Evolutionary conservation across 2,113 vertebrate species (phyloP).

Genomic region (Poicephalus meyeri): DNA sequence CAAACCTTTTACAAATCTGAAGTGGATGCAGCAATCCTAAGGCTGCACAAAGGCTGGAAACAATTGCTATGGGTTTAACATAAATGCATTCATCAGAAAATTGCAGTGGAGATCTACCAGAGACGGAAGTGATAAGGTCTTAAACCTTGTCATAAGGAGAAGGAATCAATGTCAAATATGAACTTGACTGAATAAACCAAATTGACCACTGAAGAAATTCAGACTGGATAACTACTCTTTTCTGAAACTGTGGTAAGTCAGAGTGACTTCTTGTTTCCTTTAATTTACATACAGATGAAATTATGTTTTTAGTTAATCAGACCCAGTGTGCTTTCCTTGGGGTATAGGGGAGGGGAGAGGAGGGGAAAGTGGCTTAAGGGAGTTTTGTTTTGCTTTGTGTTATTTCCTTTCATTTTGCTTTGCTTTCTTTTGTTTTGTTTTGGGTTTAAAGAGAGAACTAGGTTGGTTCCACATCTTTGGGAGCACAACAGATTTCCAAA

Average conservation of each 20-base stretch:
- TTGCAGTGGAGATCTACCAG: not conserved
- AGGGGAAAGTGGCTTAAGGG: not conserved
- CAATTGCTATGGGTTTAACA: rapidly evolving
- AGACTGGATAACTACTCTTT: not conserved
- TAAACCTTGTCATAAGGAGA: not conserved
- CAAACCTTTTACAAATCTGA: not conserved
- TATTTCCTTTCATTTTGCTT: not conserved
- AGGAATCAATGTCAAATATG: not conserved
- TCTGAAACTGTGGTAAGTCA: not conserved
- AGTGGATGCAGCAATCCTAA: not conserved
- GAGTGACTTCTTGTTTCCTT: not conserved
- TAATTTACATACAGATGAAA: not conserved
- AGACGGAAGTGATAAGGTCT: not conserved
- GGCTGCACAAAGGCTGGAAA: not conserved
- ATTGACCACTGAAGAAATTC: not conserved
- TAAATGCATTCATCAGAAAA: not conserved
- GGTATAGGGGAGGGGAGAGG: not conserved
- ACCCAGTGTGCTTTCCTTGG: not conserved
- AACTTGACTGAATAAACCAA: not conserved
- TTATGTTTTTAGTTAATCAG: not conserved
- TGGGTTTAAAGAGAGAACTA: not conserved
- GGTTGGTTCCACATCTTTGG: not conserved
- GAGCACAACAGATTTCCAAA: not conserved
- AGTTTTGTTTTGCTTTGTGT: not conserved
- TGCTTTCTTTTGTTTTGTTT: not conserved